Evolutionary conservation across 1,140 invertebrate genomes (phyloP).

Genomic region (Rhopalosiphum maidis): DNA sequence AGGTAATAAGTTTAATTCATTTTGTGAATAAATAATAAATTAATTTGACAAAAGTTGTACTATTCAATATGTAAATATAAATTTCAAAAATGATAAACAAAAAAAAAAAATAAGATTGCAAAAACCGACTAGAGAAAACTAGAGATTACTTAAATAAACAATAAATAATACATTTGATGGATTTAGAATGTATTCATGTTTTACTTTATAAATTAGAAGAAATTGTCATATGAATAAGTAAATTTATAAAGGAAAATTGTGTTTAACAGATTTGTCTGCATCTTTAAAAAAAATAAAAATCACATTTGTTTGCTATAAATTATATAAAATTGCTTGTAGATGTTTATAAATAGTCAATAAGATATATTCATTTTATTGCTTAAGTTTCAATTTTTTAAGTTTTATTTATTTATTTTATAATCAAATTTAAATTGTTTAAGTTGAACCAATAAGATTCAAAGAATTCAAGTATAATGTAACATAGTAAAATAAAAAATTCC

Average conservation of each 20-base stretch:
- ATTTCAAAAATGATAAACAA: background rate
- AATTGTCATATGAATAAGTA: background rate
- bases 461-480: background rate
- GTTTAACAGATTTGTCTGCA: background rate
- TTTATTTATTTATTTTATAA: background rate
- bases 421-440: background rate
- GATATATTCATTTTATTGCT: background rate
- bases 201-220: background rate
- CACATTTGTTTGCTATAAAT: background rate
- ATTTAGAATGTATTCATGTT: background rate
- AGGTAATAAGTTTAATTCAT: background rate
- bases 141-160: background rate
- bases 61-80: background rate
- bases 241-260: slow-evolving; percentile 5
- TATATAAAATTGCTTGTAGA: slow-evolving; percentile 15
- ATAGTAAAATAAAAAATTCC: background rate
- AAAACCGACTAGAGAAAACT: slow-evolving; percentile 31
- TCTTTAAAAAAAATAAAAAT: background rate
- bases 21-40: background rate
- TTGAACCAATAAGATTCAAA: background rate
- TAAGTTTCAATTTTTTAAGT: background rate
- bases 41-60: slow-evolving; percentile 39
- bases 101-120: background rate
- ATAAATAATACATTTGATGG: background rate
- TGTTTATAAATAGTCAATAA: slow-evolving; percentile 23